These are phyloP conservation scores for Cacoxenus indagator DNA, from an alignment of 2,888 invertebrate species.

Conservation along the genomic window DNA sequence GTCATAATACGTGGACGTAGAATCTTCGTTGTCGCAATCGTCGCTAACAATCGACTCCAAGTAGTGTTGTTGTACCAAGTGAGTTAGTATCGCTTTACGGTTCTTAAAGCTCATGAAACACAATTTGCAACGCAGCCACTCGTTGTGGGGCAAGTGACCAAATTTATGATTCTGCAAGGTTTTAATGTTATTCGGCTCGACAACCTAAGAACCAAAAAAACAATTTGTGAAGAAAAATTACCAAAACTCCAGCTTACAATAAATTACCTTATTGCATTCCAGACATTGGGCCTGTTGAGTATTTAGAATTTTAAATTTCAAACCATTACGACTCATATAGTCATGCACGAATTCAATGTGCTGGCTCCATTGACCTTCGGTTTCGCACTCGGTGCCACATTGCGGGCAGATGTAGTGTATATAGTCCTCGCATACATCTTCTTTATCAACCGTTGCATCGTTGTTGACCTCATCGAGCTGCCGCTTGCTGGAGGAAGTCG, in stretches of 20 bases:
- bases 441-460: background rate
- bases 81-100: conserved; percentile 50
- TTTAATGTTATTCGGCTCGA: conserved; percentile 52
- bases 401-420: conserved; percentile 64
- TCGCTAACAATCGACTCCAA: conserved; percentile 41
- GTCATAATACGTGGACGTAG: conserved; percentile 37
- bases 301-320: conserved; percentile 50
- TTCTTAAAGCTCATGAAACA: conserved; percentile 54
- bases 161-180: conserved; percentile 61
- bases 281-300: conserved; percentile 50
- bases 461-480: conserved; percentile 6
- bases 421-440: conserved; percentile 58
- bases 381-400: conserved; percentile 60
- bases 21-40: conserved; percentile 35
- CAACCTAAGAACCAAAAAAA: conserved; percentile 40
- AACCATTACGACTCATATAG: conserved; percentile 55
- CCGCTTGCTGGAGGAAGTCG: conserved; percentile 36
- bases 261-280: conserved; percentile 55
- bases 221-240: background rate
- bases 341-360: conserved; percentile 65
- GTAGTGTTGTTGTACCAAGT: conserved; percentile 55
- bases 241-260: background rate
- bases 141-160: conserved; percentile 54
- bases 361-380: conserved; percentile 59
- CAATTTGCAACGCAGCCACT: conserved; percentile 65